These are phyloP conservation scores for Myioborus melanocephalus DNA, from an alignment of 2,797 vertebrate species.

Conservation along the genomic window DNA sequence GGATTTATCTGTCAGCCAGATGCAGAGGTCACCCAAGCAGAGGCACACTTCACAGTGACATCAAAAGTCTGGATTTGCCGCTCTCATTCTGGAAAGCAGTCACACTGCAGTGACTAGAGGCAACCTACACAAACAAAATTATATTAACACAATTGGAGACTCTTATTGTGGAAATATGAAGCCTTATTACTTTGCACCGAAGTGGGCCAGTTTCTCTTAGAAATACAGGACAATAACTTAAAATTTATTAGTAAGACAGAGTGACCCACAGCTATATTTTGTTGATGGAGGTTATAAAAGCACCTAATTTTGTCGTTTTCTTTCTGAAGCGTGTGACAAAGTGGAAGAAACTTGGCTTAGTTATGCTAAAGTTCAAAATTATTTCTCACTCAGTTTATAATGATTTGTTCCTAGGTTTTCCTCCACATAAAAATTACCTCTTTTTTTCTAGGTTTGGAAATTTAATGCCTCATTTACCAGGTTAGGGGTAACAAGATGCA, in stretches of 20 bases:
- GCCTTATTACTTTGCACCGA: neutral
- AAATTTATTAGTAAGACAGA: neutral
- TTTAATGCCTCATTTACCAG: neutral
- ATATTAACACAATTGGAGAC: neutral
- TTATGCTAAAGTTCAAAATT: neutral
- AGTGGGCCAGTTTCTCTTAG: neutral
- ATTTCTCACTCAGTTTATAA: neutral
- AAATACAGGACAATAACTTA: neutral
- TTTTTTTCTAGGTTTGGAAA: neutral
- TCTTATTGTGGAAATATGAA: neutral
- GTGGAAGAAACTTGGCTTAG: neutral
- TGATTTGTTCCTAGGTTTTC: neutral
- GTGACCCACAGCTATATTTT: neutral
- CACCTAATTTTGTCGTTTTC: neutral
- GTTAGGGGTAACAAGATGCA: neutral
- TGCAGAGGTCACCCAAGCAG: neutral
- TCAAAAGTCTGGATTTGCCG: neutral
- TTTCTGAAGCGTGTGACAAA: neutral
- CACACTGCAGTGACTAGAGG: neutral
- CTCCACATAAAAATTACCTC: neutral
- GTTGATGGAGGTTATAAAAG: neutral
- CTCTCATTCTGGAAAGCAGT: neutral
- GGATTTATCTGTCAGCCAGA: neutral
- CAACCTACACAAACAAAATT: neutral
- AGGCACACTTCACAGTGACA: neutral